Percentiles rank a stretch among this genome's conserved stretches.
These are phyloP conservation scores for Drosophila birchii DNA, from an alignment of 2,888 invertebrate species.

Conservation along the genomic window DNA sequence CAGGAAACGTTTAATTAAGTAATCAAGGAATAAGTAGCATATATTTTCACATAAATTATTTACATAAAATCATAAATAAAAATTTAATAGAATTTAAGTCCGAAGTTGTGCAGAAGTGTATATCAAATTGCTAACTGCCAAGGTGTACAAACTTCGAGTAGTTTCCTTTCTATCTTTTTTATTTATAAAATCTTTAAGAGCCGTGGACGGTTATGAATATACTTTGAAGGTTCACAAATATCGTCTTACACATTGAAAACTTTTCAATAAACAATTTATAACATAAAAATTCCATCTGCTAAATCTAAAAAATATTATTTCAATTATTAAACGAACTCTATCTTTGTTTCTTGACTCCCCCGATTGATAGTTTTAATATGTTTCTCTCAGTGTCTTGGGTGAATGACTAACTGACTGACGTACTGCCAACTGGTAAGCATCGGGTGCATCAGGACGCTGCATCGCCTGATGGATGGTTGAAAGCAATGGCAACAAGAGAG, in stretches of 20 bases:
- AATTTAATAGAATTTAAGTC: not conserved
- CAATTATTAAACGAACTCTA: not conserved
- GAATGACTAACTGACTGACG: slow-evolving; percentile 62
- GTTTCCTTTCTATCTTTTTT: no score
- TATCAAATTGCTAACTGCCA: not conserved
- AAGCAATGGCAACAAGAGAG: slow-evolving; percentile 47
- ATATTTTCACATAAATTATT: not conserved
- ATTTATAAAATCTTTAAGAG: no score
- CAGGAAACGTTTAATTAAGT: not conserved
- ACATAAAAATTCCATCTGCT: not conserved
- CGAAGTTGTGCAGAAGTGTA: not conserved
- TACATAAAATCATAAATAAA: not conserved
- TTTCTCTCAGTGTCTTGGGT: slow-evolving; percentile 21
- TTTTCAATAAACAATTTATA: not conserved
- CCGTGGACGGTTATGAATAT: not conserved
- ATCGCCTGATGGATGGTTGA: slow-evolving; percentile 74
- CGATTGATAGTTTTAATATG: not conserved
- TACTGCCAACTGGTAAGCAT: slow-evolving; percentile 63
- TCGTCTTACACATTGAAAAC: not conserved
- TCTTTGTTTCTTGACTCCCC: not conserved
- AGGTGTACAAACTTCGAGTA: not conserved
- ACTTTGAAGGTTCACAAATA: not conserved
- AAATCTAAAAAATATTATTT: not conserved
- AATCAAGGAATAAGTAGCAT: no score
- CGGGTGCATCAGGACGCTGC: slow-evolving; percentile 50